Percentiles rank a stretch among this genome's conserved stretches.
phyloP scores from a whole-genome alignment of 2,797 vertebrate genomes.

The Odontamblyopus rebecca region DNA sequence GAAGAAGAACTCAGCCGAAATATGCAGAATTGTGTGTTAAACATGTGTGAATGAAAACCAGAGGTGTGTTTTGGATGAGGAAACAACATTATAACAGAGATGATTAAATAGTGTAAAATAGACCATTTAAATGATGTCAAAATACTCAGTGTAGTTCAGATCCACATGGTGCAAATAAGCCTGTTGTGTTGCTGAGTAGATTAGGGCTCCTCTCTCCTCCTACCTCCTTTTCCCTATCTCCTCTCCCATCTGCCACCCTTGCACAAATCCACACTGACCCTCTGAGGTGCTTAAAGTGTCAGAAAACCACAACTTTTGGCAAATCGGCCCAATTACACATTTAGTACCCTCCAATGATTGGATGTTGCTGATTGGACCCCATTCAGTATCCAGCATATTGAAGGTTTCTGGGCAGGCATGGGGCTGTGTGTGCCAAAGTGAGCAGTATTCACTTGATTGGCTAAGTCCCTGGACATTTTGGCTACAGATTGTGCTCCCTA shows the following conservation, averaged over 20 bases:
- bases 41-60: too few species aligned
- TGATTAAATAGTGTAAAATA: too few species aligned
- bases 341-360: background rate
- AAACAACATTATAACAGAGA: too few species aligned
- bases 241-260: conserved; percentile 58
- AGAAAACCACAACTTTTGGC: conserved; percentile 38
- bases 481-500: conserved; percentile 51
- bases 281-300: conserved; percentile 18
- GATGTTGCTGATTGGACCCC: conserved; percentile 6
- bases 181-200: conserved; percentile 40
- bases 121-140: background rate
- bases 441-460: conserved; percentile 23
- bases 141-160: background rate
- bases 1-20: too few species aligned
- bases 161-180: conserved; percentile 20
- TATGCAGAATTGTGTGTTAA: too few species aligned
- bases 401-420: conserved; percentile 11
- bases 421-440: conserved; percentile 31
- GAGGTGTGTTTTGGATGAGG: too few species aligned
- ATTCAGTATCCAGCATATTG: conserved; percentile 19
- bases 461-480: conserved; percentile 43
- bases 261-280: conserved; percentile 42
- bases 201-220: conserved; percentile 36
- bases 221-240: conserved; percentile 16
- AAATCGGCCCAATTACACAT: conserved; percentile 22